Evolutionary conservation across 2,797 vertebrate species (phyloP), one percentile per base, ranked within the genome.

Genomic region (Epinephelus coioides): DNA sequence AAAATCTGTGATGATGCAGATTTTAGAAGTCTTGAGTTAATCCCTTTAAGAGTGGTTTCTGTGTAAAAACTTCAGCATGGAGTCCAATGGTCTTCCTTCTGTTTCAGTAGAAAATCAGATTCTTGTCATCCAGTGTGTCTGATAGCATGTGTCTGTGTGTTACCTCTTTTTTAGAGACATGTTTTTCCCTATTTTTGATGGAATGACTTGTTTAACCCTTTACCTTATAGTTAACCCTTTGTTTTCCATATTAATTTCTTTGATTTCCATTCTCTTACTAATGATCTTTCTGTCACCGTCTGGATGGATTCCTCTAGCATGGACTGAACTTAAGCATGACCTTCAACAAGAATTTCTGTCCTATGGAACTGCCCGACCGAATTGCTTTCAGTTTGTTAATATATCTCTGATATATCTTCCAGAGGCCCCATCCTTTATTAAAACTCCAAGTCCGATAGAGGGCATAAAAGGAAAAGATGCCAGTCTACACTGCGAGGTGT

Each of bases 361-460:
- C 30, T 2, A 1, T 78, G 56, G 62, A 72, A 43, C 25, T 70
- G 17, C 27, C 25, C n/a, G 0, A 23, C 38, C 3, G 2, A 62
- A 17, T 10, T 68, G 30, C 57, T 69, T 79, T 57, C 46, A 67
- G 0, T 67, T 30, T 96, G 94, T 51, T 95, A 96, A 94, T 94
- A 92, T 27, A 38, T 84, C 11, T 77, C 2, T 69, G 5, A 79
- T 75, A 19, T 92, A 69, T 89, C 84, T 92, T 94, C 66, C 96
- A 99, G 98, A 99, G 92, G 92, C 97, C 76, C 98, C 98, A 62
- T 93, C 96, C 73, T 99, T 99, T 95, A 94, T 91, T 91, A 97
- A 96, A 91, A 96, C 94, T 27, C 97, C 96, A 34, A 94, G 94
- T 86, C 91, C 96, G 73, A 88, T 96, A 91, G 97, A 98, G 88